phyloP scores from a whole-genome alignment of 2,888 invertebrate genomes.

The Artemia sp. region DNA sequence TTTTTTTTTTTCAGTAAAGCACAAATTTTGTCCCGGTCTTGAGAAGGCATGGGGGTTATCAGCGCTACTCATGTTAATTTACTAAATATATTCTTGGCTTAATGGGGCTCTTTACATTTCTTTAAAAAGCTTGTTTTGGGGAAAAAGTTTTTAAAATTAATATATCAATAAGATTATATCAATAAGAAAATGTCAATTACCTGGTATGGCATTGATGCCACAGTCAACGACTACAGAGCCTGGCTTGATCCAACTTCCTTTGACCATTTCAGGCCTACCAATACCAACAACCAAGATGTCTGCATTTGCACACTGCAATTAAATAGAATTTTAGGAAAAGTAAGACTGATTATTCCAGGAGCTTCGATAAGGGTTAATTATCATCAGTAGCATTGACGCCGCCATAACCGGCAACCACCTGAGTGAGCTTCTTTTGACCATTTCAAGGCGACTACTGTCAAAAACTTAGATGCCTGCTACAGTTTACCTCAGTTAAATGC shows the following conservation, averaged over 20 bases:
- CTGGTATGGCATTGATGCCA: slow-evolving; percentile 82
- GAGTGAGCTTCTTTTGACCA: slow-evolving; percentile 88
- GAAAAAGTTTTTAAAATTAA: too few species aligned
- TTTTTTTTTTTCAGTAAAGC: too few species aligned
- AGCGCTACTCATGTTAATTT: too few species aligned
- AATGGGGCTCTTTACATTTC: too few species aligned
- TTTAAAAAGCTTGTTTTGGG: too few species aligned
- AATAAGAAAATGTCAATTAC: slow-evolving; percentile 34
- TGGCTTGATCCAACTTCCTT: slow-evolving; percentile 88
- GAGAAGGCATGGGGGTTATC: too few species aligned
- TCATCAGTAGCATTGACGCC: slow-evolving; percentile 85
- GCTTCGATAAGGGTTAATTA: slow-evolving; percentile 30
- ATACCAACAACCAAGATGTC: slow-evolving; percentile 95
- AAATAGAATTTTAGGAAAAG: neutral
- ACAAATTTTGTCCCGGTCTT: too few species aligned
- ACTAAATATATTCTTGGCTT: too few species aligned
- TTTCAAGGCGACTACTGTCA: slow-evolving; percentile 71
- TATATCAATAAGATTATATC: too few species aligned
- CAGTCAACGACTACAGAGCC: slow-evolving; percentile 97
- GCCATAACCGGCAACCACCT: slow-evolving; percentile 96
- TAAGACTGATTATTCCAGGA: neutral
- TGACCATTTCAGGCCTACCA: slow-evolving; percentile 72
- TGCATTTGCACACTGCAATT: slow-evolving; percentile 48
- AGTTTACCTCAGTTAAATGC: too few species aligned
- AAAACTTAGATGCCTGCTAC: slow-evolving; percentile 88